phyloP scores from a whole-genome alignment of 1,140 invertebrate species.

The Triops cancriformis region DNA sequence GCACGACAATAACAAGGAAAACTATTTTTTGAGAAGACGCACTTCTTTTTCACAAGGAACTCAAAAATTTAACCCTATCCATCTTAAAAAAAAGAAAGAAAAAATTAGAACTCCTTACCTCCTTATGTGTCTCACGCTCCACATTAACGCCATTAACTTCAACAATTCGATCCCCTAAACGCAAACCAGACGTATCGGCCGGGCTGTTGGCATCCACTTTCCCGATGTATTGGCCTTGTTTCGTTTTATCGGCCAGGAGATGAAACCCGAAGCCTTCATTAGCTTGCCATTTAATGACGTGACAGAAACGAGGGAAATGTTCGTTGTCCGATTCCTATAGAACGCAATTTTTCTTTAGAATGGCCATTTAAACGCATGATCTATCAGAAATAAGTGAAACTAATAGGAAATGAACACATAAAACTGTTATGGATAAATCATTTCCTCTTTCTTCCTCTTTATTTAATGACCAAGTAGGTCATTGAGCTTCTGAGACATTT shows the following conservation, averaged over 20 bases:
- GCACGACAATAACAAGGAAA: too few relatives aligned
- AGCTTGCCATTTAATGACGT: conserved; percentile 37
- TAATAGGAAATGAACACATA: too few relatives aligned
- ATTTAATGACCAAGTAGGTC: too few relatives aligned
- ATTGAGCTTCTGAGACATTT: too few relatives aligned
- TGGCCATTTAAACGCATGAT: too few relatives aligned
- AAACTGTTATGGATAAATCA: too few relatives aligned
- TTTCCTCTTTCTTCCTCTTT: too few relatives aligned
- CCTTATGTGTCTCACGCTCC: conserved; percentile 28
- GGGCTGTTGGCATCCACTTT: conserved; percentile 39
- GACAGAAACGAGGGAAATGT: conserved; percentile 29
- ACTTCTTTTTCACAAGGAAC: not conserved
- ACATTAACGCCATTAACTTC: conserved; percentile 43
- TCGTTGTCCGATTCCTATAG: conserved; percentile 2
- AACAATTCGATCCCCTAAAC: conserved; percentile 45
- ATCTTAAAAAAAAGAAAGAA: conserved; percentile 17
- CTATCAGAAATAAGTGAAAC: too few relatives aligned
- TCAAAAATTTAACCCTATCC: not conserved
- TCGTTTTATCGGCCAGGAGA: conserved; percentile 45
- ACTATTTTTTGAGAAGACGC: too few relatives aligned
- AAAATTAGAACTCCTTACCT: conserved; percentile 30
- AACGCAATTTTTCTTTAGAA: too few relatives aligned
- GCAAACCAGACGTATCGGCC: conserved; percentile 42
- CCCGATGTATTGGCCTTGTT: conserved; percentile 27
- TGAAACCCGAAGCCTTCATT: conserved; percentile 51